These are phyloP conservation scores for Temnothorax ravouxi DNA, from an alignment of 2,888 invertebrate genomes.

Conservation along the genomic window DNA sequence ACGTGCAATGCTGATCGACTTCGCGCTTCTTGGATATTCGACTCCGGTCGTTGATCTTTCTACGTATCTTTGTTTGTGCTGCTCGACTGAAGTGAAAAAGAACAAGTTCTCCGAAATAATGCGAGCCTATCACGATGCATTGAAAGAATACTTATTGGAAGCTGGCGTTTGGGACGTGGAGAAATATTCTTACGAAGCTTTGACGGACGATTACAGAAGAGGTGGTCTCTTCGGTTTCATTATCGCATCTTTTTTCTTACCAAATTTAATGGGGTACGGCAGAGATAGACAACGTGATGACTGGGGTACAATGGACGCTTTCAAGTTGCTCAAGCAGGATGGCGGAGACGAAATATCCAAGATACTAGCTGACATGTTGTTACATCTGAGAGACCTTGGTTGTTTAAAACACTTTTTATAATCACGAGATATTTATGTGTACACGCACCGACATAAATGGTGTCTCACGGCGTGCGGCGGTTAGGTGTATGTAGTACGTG, in stretches of 20 bases:
- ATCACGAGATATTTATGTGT: neutral
- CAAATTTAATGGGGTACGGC: slow-evolving; percentile 44
- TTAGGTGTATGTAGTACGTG: no score
- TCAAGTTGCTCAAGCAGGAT: accelerated
- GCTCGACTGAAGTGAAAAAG: slow-evolving; percentile 52
- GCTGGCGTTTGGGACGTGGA: slow-evolving; percentile 67
- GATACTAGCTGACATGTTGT: slow-evolving; percentile 78
- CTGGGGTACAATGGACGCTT: neutral
- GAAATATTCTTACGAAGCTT: slow-evolving; percentile 75
- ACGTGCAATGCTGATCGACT: slow-evolving; percentile 76
- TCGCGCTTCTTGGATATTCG: slow-evolving; percentile 77
- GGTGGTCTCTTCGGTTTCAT: slow-evolving; percentile 76
- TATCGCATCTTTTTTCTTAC: slow-evolving; percentile 75
- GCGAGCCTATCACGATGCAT: slow-evolving; percentile 75
- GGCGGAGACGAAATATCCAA: slow-evolving; percentile 78
- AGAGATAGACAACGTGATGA: accelerated
- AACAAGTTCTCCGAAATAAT: slow-evolving; percentile 72
- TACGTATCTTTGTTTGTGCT: slow-evolving; percentile 77
- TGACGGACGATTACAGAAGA: slow-evolving; percentile 77
- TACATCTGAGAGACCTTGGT: slow-evolving; percentile 77
- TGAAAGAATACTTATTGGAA: slow-evolving; percentile 71
- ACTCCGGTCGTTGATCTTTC: slow-evolving; percentile 81
- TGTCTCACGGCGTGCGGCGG: no score
- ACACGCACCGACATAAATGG: no score
- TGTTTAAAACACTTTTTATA: slow-evolving; percentile 70